These are phyloP conservation scores for Enhydra lutris DNA, from an alignment of 2,113 vertebrate genomes.

Conservation along the genomic window DNA sequence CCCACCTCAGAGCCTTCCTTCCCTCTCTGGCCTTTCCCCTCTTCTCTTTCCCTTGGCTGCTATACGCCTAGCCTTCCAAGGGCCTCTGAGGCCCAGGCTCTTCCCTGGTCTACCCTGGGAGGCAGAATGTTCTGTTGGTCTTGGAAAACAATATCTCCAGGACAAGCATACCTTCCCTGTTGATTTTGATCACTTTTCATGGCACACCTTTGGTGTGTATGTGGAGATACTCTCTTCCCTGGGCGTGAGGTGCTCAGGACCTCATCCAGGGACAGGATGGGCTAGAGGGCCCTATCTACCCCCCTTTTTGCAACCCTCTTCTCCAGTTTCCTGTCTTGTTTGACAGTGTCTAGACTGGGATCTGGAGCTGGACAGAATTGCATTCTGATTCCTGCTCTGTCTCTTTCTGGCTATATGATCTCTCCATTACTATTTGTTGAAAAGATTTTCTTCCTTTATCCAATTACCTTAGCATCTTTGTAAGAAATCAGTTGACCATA, in stretches of 20 bases:
- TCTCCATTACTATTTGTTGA: background rate
- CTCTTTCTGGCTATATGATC: background rate
- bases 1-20: background rate
- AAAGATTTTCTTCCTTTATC: background rate
- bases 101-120: background rate
- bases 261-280: background rate
- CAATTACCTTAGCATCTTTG: background rate
- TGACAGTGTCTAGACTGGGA: background rate
- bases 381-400: background rate
- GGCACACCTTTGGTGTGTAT: background rate
- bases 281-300: background rate
- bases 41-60: background rate
- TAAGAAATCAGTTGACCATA: background rate
- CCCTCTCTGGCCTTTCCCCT: background rate
- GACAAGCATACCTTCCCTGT: background rate
- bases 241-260: background rate
- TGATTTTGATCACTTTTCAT: background rate
- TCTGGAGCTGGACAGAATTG: background rate
- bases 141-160: background rate
- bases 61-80: background rate
- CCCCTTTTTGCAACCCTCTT: background rate
- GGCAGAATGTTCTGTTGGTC: background rate
- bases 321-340: background rate
- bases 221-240: background rate
- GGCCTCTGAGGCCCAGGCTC: background rate